Conservation (phyloP, 2,888 invertebrate genomes). For the Lasioglossum figueresi region DNA sequence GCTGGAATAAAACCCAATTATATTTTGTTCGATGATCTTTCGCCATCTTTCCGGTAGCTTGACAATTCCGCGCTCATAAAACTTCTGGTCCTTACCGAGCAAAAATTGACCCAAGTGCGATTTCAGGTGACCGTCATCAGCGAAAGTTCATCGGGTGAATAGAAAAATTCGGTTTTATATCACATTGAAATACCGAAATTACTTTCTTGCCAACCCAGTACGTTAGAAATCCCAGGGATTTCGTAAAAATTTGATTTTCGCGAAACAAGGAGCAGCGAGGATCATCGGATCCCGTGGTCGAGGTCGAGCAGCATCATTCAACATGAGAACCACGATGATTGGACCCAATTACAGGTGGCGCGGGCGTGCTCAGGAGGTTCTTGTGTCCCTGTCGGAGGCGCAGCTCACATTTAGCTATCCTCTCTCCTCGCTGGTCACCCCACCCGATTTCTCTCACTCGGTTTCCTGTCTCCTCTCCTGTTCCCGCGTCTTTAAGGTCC, state of each 20-base stretch:
- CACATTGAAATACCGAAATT: no score
- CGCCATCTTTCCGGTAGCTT: no score
- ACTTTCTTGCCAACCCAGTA: no score
- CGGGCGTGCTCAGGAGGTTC: slow-evolving; percentile 78
- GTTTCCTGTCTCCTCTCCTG: slow-evolving; percentile 49
- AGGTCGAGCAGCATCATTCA: slow-evolving; percentile 12
- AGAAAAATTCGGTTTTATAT: no score
- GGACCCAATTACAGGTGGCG: slow-evolving; percentile 82
- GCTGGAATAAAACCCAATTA: no score
- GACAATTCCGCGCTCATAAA: no score
- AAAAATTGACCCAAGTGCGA: no score
- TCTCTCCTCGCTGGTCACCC: slow-evolving; percentile 26
- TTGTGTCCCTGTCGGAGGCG: slow-evolving; percentile 75
- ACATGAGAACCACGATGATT: slow-evolving; percentile 80
- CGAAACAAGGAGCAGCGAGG: neutral
- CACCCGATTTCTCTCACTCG: slow-evolving; percentile 21
- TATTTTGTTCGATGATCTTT: no score
- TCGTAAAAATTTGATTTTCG: neutral
- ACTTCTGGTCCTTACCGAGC: no score
- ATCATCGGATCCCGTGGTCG: neutral
- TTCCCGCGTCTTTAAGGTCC: slow-evolving; percentile 61
- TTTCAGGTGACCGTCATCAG: no score
- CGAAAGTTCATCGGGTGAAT: no score
- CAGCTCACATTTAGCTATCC: slow-evolving; percentile 67
- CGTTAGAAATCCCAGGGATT: neutral